Base-by-base conservation (phyloP, 2,113 vertebrate species). In the Sigmodon hispidus region DNA sequence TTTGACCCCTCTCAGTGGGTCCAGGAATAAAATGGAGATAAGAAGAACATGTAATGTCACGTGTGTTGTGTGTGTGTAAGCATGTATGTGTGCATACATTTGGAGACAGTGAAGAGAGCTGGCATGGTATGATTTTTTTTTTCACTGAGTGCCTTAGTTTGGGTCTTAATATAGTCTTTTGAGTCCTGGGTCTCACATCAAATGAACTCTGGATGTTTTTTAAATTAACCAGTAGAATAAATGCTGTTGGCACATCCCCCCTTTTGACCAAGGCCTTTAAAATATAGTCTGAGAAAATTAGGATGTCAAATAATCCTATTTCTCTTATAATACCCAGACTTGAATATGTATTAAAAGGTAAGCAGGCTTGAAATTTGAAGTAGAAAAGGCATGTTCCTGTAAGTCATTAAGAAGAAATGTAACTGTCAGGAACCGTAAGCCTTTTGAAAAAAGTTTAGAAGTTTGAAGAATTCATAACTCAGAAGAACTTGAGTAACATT, bases 301-400 rank as follows among this genome's bases (percentile, higher is more conserved):
- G 89, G 87, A 93, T 69, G 95, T 94, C 94, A 91, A 76, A 85
- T 92, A 96, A 93, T 87, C 70, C 61, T 76, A 45, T 76, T 93
- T 87, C 75, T 96, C 73, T 96, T 95, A 24, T 81, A 96, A 96
- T 89, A 93, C 31, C 45, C 91, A 93, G 67, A 80, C 91, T 80
- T 91, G 79, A 96, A 91, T 94, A 86, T 91, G 94, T 91, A 87
- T 96, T 96, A 91, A 95, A 96, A 96, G 48, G 75, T 93, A 96
- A 95, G 69, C 87, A 97, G 94, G 31, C 77, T 96, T 94, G 87
- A 89, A 80, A 94, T 94, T 93, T 97, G 75, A 90, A 96, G 94
- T 80, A 76, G 69, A 94, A 94, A 94, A 59, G 89, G 96, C 96
- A 89, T 93, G 52, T 91, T 79, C 50, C 77, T 94, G 90, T 83